A percentile compares a stretch with the other conserved stretches of the same genome.
These are phyloP conservation scores for Seriola rivoliana DNA, from an alignment of 2,113 vertebrate genomes.

Conservation along the genomic window DNA sequence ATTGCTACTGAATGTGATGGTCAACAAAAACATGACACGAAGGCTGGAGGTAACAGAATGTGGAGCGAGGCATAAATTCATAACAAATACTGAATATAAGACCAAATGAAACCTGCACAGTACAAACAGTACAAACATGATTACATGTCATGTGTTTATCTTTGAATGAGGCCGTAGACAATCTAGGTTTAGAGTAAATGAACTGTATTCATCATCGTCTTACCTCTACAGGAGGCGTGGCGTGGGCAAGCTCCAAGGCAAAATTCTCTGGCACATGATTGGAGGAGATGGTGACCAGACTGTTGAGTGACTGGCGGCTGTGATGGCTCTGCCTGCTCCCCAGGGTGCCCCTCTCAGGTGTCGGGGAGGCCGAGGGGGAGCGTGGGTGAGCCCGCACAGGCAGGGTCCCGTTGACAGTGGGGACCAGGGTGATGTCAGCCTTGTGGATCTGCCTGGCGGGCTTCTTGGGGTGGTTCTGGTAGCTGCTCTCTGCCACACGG, in stretches of 20 bases:
- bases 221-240: slow-evolving; percentile 98
- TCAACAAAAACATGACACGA: slow-evolving; percentile 69
- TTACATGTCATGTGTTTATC: neutral
- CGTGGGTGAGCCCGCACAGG: slow-evolving; percentile 93
- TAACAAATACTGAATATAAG: slow-evolving; percentile 45
- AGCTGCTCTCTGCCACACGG: slow-evolving; percentile 93
- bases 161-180: neutral
- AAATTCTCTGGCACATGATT: slow-evolving; percentile 96
- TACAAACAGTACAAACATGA: neutral
- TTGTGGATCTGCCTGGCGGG: slow-evolving; percentile 98
- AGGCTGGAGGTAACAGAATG: slow-evolving; percentile 58
- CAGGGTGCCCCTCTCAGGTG: slow-evolving; percentile 92
- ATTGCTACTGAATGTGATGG: slow-evolving; percentile 61
- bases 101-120: neutral
- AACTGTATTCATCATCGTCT: slow-evolving; percentile 54
- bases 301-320: slow-evolving; percentile 97
- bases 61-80: slow-evolving; percentile 44
- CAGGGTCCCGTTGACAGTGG: slow-evolving; percentile 92
- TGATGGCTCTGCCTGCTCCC: slow-evolving; percentile 94
- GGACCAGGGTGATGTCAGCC: slow-evolving; percentile 95
- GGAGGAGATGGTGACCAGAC: slow-evolving; percentile 97
- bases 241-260: slow-evolving; percentile 93
- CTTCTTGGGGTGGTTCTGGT: slow-evolving; percentile 97
- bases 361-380: slow-evolving; percentile 92
- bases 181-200: neutral